Percentiles rank a stretch among this genome's conserved stretches.
phyloP scores from a whole-genome alignment of 1,140 invertebrate genomes.

The Scaptomyza hsui region DNA sequence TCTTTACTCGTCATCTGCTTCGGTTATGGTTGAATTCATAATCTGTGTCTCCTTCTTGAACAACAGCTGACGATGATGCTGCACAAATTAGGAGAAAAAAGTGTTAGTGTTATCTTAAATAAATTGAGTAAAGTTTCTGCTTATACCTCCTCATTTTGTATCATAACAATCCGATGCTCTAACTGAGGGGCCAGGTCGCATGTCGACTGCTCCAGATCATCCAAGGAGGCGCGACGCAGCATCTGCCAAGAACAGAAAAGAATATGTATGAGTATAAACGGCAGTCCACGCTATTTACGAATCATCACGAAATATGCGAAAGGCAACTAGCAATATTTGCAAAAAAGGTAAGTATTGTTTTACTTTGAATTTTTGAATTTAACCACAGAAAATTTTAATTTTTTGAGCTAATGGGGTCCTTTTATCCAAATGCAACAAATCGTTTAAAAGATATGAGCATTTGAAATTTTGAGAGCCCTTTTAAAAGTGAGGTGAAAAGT shows the following conservation, averaged over 20 bases:
- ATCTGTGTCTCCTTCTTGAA: conserved; percentile 76
- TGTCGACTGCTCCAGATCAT: conserved; percentile 90
- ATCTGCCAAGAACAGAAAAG: conserved; percentile 50
- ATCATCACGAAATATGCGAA: no score
- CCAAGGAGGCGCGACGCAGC: conserved; percentile 88
- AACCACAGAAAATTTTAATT: no score
- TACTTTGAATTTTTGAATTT: no score
- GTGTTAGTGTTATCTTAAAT: no score
- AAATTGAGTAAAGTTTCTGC: neutral
- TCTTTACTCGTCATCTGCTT: conserved; percentile 82
- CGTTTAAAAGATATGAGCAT: no score
- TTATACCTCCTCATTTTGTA: conserved; percentile 88
- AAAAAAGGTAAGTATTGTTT: neutral
- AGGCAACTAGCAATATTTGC: no score
- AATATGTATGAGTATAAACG: no score
- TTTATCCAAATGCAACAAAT: no score
- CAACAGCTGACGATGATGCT: conserved; percentile 78
- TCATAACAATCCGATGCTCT: conserved; percentile 90
- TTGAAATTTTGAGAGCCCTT: no score
- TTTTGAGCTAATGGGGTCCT: no score
- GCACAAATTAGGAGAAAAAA: neutral
- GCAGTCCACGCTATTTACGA: no score
- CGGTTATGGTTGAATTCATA: conserved; percentile 78
- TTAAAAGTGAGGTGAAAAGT: no score
- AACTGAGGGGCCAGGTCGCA: conserved; percentile 90